These are phyloP conservation scores for Drosophila incognita DNA, from an alignment of 2,888 invertebrate genomes.

Conservation along the genomic window DNA sequence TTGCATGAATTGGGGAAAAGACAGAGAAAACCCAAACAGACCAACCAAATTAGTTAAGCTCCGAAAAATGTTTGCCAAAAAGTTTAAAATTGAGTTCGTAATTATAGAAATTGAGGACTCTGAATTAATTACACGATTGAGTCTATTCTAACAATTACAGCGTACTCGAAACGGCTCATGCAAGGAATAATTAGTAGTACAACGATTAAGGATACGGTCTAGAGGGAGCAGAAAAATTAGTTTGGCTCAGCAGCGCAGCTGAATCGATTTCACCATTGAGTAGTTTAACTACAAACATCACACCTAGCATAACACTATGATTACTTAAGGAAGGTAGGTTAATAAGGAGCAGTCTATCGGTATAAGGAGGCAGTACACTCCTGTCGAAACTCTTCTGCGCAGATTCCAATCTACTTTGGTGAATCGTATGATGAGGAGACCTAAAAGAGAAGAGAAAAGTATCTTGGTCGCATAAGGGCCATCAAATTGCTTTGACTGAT, in stretches of 20 bases:
- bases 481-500: neutral
- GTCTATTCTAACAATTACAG: neutral
- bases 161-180: neutral
- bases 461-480: neutral
- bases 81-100: neutral
- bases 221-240: neutral
- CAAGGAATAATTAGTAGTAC: neutral
- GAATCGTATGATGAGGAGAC: neutral
- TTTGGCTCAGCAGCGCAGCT: too few relatives aligned
- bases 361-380: neutral
- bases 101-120: neutral
- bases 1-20: neutral
- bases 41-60: too few relatives aligned
- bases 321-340: accelerated
- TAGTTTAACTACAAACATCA: neutral
- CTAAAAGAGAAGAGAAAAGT: neutral
- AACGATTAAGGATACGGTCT: neutral
- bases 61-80: neutral
- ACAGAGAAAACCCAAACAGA: neutral
- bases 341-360: neutral
- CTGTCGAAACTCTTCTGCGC: neutral
- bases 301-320: accelerated
- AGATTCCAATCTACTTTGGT: neutral
- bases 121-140: neutral
- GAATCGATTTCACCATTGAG: neutral